Percentiles rank a stretch among this genome's conserved stretches.
Evolutionary conservation across 2,797 vertebrate genomes (phyloP).

Genomic region (Tragopan temminckii): DNA sequence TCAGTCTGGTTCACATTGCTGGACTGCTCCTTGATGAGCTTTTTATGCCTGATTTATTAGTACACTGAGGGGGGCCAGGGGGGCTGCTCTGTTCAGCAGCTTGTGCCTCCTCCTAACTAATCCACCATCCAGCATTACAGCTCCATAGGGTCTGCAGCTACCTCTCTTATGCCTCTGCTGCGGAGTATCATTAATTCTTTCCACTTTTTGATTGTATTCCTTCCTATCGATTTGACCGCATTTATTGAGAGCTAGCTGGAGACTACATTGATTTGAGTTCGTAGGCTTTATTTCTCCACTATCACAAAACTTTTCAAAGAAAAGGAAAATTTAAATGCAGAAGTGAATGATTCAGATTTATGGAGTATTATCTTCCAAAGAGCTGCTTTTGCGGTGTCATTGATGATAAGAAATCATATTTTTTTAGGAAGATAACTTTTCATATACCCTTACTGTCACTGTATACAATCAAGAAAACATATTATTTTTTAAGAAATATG

Average conservation of each 20-base stretch:
- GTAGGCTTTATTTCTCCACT: background rate
- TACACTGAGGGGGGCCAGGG: background rate
- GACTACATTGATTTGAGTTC: background rate
- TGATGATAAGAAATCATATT: background rate
- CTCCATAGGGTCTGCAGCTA: constrained; percentile 13
- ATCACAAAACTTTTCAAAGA: background rate
- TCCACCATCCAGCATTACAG: background rate
- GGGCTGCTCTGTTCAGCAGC: constrained; percentile 49
- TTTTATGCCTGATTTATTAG: constrained; percentile 79
- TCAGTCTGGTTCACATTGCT: constrained; percentile 53
- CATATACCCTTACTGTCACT: background rate
- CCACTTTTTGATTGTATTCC: background rate
- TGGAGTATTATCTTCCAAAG: constrained; percentile 22
- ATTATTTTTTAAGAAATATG: background rate
- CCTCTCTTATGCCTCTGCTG: background rate
- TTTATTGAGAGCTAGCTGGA: background rate
- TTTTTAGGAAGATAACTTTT: constrained; percentile 17
- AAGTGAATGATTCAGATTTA: constrained; percentile 30
- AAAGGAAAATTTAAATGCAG: background rate
- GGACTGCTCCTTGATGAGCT: constrained; percentile 77
- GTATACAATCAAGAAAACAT: background rate
- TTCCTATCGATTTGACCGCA: constrained; percentile 32
- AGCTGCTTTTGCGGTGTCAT: background rate
- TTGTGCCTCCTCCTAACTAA: constrained; percentile 38
- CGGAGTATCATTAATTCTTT: background rate